A percentile compares a stretch with the other conserved stretches of the same genome.
These are phyloP conservation scores for Drosophila truncata DNA, from an alignment of 1,140 invertebrate genomes.

Conservation along the genomic window DNA sequence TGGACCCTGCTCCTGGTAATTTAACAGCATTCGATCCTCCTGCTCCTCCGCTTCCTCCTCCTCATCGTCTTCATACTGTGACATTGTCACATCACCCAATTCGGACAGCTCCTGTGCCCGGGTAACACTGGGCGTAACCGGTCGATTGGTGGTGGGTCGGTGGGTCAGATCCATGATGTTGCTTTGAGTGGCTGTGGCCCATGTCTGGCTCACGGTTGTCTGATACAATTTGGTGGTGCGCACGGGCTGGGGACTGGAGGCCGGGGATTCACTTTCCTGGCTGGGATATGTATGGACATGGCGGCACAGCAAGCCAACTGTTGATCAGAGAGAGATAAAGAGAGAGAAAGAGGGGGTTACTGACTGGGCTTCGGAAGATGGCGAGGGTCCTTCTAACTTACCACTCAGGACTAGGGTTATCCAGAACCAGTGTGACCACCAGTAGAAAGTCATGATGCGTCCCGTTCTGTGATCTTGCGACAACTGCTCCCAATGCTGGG, in stretches of 20 bases:
- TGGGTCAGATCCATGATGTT: conserved; percentile 69
- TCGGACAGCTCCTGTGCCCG: conserved; percentile 1
- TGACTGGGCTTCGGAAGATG: neutral
- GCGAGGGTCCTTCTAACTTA: conserved; percentile 15
- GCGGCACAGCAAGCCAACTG: conserved; percentile 52
- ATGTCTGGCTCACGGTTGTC: conserved; percentile 64
- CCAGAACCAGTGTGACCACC: conserved; percentile 91
- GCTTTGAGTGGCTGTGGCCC: conserved; percentile 61
- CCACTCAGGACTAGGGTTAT: conserved; percentile 86
- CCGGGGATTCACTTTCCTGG: conserved; percentile 45
- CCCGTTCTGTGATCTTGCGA: conserved; percentile 68
- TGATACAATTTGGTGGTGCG: conserved; percentile 74
- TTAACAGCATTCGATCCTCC: neutral
- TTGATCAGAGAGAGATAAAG: neutral
- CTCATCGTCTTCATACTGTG: conserved; percentile 7
- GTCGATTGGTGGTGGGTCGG: conserved; percentile 33
- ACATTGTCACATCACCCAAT: conserved; percentile 14
- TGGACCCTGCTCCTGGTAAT: conserved; percentile 7
- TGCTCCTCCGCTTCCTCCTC: neutral
- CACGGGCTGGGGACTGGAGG: conserved; percentile 26
- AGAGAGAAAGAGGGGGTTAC: neutral
- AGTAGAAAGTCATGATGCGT: conserved; percentile 89
- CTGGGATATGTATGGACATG: conserved; percentile 80
- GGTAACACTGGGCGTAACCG: conserved; percentile 16
- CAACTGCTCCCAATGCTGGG: conserved; percentile 39